Evolutionary conservation across 2,888 invertebrate genomes (phyloP).

Genomic region (Lasioglossum morio): DNA sequence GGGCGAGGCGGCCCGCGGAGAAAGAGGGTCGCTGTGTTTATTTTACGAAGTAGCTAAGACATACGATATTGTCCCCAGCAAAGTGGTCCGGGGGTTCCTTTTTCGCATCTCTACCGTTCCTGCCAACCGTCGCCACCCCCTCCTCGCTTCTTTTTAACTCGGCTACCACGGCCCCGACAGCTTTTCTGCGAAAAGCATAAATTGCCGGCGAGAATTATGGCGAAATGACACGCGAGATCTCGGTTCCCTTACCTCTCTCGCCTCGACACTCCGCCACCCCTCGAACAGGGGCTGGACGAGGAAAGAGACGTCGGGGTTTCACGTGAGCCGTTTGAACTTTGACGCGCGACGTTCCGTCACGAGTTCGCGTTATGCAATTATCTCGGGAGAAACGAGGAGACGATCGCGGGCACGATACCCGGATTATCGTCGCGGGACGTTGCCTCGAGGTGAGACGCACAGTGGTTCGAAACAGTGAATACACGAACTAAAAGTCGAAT

Average conservation of each 20-base stretch:
- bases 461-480: too few relatives aligned
- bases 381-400: slow-evolving; percentile 14
- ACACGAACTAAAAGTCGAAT: too few relatives aligned
- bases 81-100: slow-evolving; percentile 55
- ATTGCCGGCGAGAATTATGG: slow-evolving; percentile 65
- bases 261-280: not conserved
- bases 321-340: slow-evolving; percentile 38
- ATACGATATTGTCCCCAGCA: slow-evolving; percentile 65
- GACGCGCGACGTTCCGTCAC: slow-evolving; percentile 23
- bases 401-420: slow-evolving; percentile 11
- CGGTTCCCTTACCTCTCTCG: slow-evolving; percentile 59
- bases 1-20: not conserved
- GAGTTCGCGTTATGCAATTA: slow-evolving; percentile 44
- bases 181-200: slow-evolving; percentile 65
- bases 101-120: slow-evolving; percentile 29
- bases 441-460: not conserved
- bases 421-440: slow-evolving; percentile 24
- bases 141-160: slow-evolving; percentile 20
- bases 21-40: slow-evolving; percentile 55
- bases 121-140: not conserved
- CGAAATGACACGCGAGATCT: slow-evolving; percentile 69
- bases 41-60: slow-evolving; percentile 67
- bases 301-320: not conserved
- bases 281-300: not conserved
- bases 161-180: slow-evolving; percentile 3